Evolutionary conservation across 2,113 vertebrate genomes (phyloP).

Genomic region (Glareola pratincola): DNA sequence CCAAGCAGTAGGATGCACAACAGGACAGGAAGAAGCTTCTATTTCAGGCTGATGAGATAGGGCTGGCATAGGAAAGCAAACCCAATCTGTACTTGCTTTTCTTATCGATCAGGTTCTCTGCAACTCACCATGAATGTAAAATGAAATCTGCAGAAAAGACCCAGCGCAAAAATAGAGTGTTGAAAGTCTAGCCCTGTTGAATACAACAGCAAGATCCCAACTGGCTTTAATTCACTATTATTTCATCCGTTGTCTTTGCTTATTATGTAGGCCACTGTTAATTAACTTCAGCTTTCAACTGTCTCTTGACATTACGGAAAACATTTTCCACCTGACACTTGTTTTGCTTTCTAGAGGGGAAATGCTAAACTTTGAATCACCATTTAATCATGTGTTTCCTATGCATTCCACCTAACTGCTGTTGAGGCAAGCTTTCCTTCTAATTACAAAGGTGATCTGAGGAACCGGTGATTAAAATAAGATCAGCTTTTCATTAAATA

Average conservation of each 20-base stretch:
- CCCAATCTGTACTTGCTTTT: not conserved
- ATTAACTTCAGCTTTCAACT: not conserved
- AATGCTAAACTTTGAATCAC: slow-evolving; percentile 12
- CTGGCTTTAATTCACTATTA: not conserved
- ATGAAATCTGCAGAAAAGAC: not conserved
- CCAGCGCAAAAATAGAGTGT: not conserved
- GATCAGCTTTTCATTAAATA: slow-evolving; percentile 40
- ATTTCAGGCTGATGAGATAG: not conserved
- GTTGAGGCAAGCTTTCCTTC: not conserved
- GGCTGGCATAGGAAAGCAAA: not conserved
- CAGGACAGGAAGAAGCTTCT: not conserved
- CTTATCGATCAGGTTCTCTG: not conserved
- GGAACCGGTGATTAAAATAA: slow-evolving; percentile 47
- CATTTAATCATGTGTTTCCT: slow-evolving; percentile 58
- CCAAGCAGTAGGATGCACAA: not conserved
- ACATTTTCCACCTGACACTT: not conserved
- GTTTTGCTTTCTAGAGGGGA: slow-evolving; percentile 12
- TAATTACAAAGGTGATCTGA: slow-evolving; percentile 46
- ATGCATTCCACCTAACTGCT: slow-evolving; percentile 17
- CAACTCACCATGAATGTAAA: not conserved
- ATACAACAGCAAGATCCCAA: not conserved
- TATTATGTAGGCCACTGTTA: not conserved
- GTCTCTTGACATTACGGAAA: not conserved
- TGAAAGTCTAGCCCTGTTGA: not conserved
- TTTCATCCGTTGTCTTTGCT: not conserved